Evolutionary conservation across 1,140 invertebrate species (phyloP).

Genomic region (Belonocnema kinseyi): DNA sequence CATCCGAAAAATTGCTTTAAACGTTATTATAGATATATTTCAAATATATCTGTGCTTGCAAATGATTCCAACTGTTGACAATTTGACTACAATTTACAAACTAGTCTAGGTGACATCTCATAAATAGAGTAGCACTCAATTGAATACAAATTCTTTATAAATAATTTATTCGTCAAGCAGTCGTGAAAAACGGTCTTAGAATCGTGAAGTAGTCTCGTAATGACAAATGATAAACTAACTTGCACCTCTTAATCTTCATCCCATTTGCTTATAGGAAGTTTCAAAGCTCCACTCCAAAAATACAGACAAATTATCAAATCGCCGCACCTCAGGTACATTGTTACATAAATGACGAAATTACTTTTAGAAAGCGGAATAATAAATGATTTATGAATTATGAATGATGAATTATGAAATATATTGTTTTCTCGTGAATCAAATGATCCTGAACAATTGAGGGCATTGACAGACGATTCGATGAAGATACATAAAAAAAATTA

Average conservation of each 20-base stretch:
- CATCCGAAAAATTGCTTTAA: too few species aligned
- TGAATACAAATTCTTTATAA: background rate
- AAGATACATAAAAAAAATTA: background rate
- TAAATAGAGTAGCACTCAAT: too few species aligned
- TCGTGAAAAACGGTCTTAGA: too few species aligned
- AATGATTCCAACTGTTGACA: too few species aligned
- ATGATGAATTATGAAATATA: slow-evolving; percentile 5
- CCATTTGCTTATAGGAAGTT: background rate
- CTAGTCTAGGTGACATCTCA: too few species aligned
- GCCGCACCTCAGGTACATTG: slow-evolving; percentile 11
- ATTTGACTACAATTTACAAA: too few species aligned
- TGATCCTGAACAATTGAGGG: slow-evolving; percentile 18
- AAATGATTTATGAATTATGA: slow-evolving; percentile 25
- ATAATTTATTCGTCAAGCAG: background rate
- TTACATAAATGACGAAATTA: slow-evolving; percentile 3
- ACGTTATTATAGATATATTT: too few species aligned
- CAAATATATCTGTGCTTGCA: too few species aligned
- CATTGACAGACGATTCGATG: background rate
- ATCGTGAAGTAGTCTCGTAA: too few species aligned
- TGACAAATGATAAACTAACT: background rate
- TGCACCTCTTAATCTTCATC: background rate
- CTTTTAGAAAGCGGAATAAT: slow-evolving; percentile 20
- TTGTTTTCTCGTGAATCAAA: background rate
- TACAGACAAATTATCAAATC: background rate
- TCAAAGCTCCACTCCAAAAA: background rate